Evolutionary conservation across 2,113 vertebrate genomes (phyloP).

Genomic region (Recurvirostra avosetta): DNA sequence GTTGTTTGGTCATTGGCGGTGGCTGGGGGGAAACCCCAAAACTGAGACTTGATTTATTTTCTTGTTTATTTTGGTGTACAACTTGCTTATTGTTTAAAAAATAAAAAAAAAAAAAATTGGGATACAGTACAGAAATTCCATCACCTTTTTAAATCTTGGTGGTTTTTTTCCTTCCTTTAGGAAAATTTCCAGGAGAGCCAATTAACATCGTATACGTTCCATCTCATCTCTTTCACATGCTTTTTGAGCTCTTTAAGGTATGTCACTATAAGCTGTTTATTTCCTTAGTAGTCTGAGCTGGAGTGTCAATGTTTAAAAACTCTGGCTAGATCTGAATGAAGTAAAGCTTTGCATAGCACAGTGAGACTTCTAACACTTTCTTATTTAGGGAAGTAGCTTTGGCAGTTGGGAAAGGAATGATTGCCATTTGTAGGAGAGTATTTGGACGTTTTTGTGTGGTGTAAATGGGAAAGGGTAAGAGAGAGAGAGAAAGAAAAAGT

Average conservation of each 20-base stretch:
- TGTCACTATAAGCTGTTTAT: background rate
- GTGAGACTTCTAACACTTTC: background rate
- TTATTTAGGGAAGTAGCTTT: background rate
- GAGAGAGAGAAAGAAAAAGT: background rate
- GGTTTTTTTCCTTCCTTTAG: conserved; percentile 64
- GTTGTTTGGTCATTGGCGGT: background rate
- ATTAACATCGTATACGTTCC: conserved; percentile 94
- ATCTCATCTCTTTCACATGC: conserved; percentile 97
- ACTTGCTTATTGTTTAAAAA: background rate
- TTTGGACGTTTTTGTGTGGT: background rate
- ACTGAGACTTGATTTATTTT: background rate
- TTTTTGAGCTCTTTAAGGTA: conserved; percentile 99
- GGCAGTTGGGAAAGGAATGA: background rate
- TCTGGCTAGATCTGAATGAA: background rate
- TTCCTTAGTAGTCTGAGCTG: background rate
- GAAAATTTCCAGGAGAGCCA: conserved; percentile 78
- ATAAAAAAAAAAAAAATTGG: background rate
- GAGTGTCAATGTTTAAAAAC: background rate
- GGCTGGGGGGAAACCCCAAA: accelerated
- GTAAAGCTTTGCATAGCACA: background rate
- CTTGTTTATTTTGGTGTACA: background rate
- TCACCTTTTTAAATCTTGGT: background rate
- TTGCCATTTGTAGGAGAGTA: background rate
- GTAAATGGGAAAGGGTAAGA: background rate
- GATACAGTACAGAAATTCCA: background rate